A percentile compares a stretch with the other conserved stretches of the same genome.
These are phyloP conservation scores for Phrynocephalus versicolor DNA, from an alignment of 2,113 vertebrate species.

Conservation along the genomic window DNA sequence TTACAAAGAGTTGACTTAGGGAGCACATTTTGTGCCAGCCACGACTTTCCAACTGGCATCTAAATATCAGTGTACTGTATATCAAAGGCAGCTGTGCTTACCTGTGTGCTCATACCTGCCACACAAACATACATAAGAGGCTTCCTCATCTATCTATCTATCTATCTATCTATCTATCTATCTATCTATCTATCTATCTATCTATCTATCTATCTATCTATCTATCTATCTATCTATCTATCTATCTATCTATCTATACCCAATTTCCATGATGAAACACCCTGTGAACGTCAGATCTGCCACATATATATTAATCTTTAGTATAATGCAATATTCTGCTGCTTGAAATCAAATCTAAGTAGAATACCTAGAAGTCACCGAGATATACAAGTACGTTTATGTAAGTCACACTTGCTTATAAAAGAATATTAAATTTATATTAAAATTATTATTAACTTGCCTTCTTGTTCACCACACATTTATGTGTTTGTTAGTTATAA, in stretches of 20 bases:
- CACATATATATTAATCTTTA: background rate
- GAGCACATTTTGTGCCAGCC: background rate
- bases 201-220: too few relatives aligned
- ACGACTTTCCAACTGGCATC: background rate
- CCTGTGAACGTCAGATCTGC: background rate
- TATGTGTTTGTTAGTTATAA: too few relatives aligned
- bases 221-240: too few relatives aligned
- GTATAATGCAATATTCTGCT: background rate
- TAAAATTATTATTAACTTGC: too few relatives aligned
- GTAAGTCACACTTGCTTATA: background rate
- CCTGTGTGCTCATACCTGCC: background rate
- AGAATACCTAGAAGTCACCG: too few relatives aligned
- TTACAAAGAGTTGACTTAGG: background rate
- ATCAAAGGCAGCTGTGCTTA: background rate
- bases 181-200: too few relatives aligned
- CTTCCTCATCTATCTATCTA: background rate
- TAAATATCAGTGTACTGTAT: background rate
- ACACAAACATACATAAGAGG: background rate
- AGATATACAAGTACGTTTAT: background rate
- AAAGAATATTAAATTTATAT: background rate
- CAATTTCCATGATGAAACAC: background rate
- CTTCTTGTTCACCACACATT: background rate
- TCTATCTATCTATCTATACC: too few relatives aligned
- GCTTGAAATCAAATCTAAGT: background rate
- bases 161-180: too few relatives aligned